These are phyloP conservation scores for Hippocampus mohnikei DNA, from an alignment of 2,113 vertebrate species.

Conservation along the genomic window DNA sequence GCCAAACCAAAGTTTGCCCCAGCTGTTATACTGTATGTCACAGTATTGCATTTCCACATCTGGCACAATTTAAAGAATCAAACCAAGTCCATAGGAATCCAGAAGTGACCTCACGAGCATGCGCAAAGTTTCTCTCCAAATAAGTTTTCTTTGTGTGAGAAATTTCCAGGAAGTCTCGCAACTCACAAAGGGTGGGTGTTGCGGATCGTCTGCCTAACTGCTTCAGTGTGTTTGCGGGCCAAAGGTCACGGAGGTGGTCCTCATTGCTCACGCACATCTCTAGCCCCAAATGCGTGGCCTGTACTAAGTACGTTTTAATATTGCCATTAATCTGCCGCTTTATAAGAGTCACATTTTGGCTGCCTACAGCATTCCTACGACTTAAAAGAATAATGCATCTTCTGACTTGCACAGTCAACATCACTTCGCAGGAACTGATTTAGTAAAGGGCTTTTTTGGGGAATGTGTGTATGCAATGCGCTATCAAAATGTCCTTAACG, in stretches of 20 bases:
- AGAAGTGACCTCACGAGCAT: neutral
- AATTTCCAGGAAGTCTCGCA: conserved; percentile 1
- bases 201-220: conserved; percentile 26
- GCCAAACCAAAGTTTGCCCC: conserved; percentile 7
- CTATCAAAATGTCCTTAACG: no score
- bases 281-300: neutral
- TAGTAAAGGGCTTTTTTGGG: no score
- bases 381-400: neutral
- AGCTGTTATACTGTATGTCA: conserved; percentile 10
- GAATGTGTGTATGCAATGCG: no score
- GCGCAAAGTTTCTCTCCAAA: neutral
- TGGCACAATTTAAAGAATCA: neutral
- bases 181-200: conserved; percentile 2
- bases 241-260: neutral
- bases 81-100: neutral
- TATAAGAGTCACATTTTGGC: neutral
- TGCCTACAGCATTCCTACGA: neutral
- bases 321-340: neutral
- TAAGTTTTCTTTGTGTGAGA: neutral
- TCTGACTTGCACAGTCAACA: neutral
- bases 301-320: neutral
- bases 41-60: neutral
- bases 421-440: no score
- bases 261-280: neutral
- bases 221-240: conserved; percentile 13